Evolutionary conservation across 2,113 vertebrate genomes (phyloP), one percentile per base, ranked within the genome.

Genomic region (Trichomycterus rosablanca): DNA sequence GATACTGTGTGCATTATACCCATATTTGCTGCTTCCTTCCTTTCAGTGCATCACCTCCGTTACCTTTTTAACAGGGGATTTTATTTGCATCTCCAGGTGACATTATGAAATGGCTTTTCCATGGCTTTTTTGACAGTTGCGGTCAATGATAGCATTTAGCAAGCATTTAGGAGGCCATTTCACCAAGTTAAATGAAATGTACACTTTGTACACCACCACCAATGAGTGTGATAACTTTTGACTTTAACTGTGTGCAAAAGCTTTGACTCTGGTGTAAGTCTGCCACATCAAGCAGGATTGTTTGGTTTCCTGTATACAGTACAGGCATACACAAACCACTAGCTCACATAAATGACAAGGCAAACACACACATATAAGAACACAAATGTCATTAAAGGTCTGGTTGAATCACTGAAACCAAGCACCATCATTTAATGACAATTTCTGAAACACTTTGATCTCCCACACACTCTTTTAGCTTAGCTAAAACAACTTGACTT

Each of bases 311-410:
- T 59, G 40, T 59, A 7, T 70, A 35, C 54, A 53, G 52, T 70
- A 35, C 54, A 53, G 52, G 24, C 39, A 54, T 32, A 48, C 22
- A 43, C 14, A 66, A 66, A 63, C 63, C 57, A 52, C 63, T 30
- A 44, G 8, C 35, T 58, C 9, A 63, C 63, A 67, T 57, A 71
- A 71, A 67, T 63, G 52, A 61, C 24, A 52, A 51, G 32, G n/a
- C n/a, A 35, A 66, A 59, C 58, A 66, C 51, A 71, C 66, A 71
- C 24, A 52, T 35, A 45, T 20, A 56, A 50, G 18, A 7, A 71
- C 48, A 48, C 2, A 45, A 32, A 46, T 48, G 23, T 40, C 35
- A 66, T 34, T 7, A 66, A 60, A 66, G 12, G 10, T 37, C 24
- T 49, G 1, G 43, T 40, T 32, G 11, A 48, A 18, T 7, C 54